Evolutionary conservation across 2,113 vertebrate genomes (phyloP).

Genomic region (Hystrix cristata): DNA sequence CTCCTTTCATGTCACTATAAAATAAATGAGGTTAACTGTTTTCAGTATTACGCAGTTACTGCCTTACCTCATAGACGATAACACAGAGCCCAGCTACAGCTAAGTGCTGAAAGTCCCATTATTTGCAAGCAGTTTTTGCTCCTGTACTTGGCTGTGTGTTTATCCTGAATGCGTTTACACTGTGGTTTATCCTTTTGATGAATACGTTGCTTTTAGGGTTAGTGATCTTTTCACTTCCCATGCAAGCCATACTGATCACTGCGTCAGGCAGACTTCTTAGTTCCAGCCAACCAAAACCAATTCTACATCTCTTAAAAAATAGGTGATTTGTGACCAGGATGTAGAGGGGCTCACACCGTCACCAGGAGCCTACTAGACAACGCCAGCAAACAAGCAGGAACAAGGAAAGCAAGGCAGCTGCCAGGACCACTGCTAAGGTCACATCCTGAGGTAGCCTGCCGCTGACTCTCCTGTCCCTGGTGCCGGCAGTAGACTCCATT

Average conservation of each 20-base stretch:
- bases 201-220: background rate
- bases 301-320: background rate
- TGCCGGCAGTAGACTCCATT: background rate
- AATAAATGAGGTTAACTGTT: background rate
- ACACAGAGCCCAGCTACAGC: background rate
- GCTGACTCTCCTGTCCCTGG: background rate
- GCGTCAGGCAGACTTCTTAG: background rate
- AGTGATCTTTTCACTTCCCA: background rate
- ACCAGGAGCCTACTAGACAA: background rate
- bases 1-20: background rate
- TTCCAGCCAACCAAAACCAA: constrained; percentile 11
- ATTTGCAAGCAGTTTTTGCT: background rate
- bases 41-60: background rate
- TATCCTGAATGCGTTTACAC: background rate
- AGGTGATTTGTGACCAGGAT: background rate
- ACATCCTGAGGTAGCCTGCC: background rate
- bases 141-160: background rate
- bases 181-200: background rate
- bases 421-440: background rate
- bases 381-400: background rate
- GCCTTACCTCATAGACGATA: background rate
- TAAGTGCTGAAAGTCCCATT: background rate
- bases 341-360: background rate
- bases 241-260: background rate
- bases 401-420: background rate